Evolutionary conservation across 2,113 vertebrate species (phyloP).

Genomic region (Saccopteryx bilineata): DNA sequence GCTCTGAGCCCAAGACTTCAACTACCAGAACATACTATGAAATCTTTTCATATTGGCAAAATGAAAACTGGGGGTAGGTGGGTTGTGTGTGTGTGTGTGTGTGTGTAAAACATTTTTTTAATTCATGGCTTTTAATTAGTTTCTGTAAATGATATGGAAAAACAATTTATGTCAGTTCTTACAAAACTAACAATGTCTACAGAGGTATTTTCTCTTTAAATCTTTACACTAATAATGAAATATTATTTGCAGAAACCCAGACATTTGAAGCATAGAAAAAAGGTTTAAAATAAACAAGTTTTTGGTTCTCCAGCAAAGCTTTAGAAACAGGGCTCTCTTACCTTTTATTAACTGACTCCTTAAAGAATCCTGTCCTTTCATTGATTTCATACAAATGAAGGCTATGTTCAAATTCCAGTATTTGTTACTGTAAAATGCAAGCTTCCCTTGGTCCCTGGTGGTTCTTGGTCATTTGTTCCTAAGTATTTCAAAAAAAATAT

Average conservation of each 20-base stretch:
- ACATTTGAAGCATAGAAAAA: not conserved
- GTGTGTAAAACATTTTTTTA: conserved; percentile 9
- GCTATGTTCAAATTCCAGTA: not conserved
- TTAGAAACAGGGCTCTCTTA: not conserved
- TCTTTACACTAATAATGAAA: not conserved
- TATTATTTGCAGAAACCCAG: conserved; percentile 42
- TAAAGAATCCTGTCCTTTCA: not conserved
- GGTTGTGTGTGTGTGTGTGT: too few species aligned
- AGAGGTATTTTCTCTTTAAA: not conserved
- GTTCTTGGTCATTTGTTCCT: conserved; percentile 1
- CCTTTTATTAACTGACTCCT: not conserved
- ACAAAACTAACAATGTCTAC: conserved; percentile 17
- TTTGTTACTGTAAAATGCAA: not conserved
- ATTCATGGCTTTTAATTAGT: not conserved
- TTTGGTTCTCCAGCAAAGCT: not conserved
- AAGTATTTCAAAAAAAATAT: conserved; percentile 1
- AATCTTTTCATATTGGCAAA: not conserved
- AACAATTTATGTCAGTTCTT: conserved; percentile 6
- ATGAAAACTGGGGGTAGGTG: not conserved
- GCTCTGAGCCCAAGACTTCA: not conserved
- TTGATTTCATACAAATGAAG: not conserved
- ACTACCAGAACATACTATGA: not conserved
- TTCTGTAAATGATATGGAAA: conserved; percentile 13
- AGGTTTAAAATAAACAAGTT: conserved; percentile 19
- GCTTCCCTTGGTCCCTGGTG: conserved; percentile 11